A percentile compares a stretch with the other conserved stretches of the same genome.
These are phyloP conservation scores for Phyllotis vaccarum DNA, from an alignment of 2,797 vertebrate genomes.

Conservation along the genomic window DNA sequence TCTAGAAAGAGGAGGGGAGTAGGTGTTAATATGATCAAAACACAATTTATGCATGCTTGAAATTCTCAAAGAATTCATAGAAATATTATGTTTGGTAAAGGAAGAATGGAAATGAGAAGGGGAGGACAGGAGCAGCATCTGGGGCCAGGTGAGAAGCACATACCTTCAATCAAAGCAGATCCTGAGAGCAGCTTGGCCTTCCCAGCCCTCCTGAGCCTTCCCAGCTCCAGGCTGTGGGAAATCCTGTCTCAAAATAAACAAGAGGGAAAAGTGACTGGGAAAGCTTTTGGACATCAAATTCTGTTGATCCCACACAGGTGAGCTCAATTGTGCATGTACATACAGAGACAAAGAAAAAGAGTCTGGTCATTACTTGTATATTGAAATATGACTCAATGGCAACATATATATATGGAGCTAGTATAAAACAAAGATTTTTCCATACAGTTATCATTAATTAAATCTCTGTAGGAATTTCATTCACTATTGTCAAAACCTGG, in stretches of 20 bases:
- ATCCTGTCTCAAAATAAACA: not conserved
- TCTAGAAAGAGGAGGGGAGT: not conserved
- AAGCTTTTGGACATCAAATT: not conserved
- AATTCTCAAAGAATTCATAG: not conserved
- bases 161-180: not conserved
- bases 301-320: not conserved
- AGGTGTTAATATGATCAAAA: not conserved
- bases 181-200: not conserved
- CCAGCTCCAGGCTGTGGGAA: not conserved
- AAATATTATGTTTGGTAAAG: not conserved
- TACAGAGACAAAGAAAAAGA: not conserved
- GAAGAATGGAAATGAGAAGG: not conserved
- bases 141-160: not conserved
- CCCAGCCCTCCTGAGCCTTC: not conserved
- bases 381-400: not conserved
- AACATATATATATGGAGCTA: not conserved
- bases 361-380: slow-evolving; percentile 3
- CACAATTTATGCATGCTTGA: not conserved
- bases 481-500: slow-evolving; percentile 6
- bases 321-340: not conserved
- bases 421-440: not conserved
- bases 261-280: not conserved
- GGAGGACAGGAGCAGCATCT: not conserved
- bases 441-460: not conserved
- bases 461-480: not conserved